Evolutionary conservation across 2,797 vertebrate species (phyloP), one percentile per base, ranked within the genome.

Genomic region (Alca torda): DNA sequence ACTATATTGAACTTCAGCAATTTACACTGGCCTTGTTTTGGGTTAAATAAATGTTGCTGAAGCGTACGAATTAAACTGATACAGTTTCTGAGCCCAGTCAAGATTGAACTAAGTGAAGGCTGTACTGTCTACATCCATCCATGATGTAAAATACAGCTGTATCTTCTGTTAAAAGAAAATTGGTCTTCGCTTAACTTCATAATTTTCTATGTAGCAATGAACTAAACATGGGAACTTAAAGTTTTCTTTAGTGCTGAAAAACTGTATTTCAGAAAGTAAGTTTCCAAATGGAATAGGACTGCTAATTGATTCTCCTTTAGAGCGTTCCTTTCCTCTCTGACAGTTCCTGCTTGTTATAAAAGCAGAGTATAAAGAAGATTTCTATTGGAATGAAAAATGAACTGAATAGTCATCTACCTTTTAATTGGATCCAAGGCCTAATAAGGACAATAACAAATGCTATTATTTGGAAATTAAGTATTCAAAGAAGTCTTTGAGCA

Each of bases 401-500:
- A 69, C 87, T 96, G 80, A 90, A 51, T 92, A 78, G 82, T 87
- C 91, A 72, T 70, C 57, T 95, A 84, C 76, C 83, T 75, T 94
- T 97, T 97, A 96, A 96, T 80, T 97, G 48, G 68, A 92, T 87
- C 64, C 84, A 89, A 85, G 80, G 84, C 74, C 48, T 96, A 87
- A 87, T 96, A 92, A 95, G 79, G 94, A 90, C 91, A 97, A 94
- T 95, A 95, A 94, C 90, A 84, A 76, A 90, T 95, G 82, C 82
- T 97, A 31, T 96, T 92, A 92, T 94, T 97, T 97, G 77, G 53
- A 93, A 96, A 68, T 97, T 89, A 91, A 90, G 70, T 81, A 88
- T 95, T 97, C 92, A 96, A 76, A 92, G 45, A 92, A 89, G 45
- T 95, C 78, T 97, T 97, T 96, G 95, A 96, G 84, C 87, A 76